These are phyloP conservation scores for Cheirogaleus major DNA, from an alignment of 2,797 vertebrate genomes.

Conservation along the genomic window DNA sequence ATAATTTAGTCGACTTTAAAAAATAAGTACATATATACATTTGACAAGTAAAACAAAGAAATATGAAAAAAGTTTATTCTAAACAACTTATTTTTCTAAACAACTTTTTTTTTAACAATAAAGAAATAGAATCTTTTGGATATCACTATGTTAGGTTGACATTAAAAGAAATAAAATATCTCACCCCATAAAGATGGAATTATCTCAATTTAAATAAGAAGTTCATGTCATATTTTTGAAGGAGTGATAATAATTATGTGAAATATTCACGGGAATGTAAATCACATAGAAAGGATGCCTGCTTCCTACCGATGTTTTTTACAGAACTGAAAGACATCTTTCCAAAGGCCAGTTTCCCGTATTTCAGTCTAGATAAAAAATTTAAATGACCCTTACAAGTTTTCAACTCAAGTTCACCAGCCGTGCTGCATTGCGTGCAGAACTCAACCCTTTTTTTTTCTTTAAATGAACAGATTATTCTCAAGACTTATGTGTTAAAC, in stretches of 20 bases:
- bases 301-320: not conserved
- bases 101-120: not conserved
- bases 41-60: not conserved
- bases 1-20: not conserved
- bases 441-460: not conserved
- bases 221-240: not conserved
- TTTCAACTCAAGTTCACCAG: not conserved
- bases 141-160: not conserved
- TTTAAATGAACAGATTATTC: conserved; percentile 76
- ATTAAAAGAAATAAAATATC: not conserved
- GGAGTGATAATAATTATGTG: not conserved
- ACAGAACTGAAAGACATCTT: not conserved
- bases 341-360: not conserved
- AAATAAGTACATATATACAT: not conserved
- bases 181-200: not conserved
- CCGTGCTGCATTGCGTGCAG: not conserved
- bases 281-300: not conserved
- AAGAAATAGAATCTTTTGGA: not conserved
- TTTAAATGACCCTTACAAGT: not conserved
- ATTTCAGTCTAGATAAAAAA: not conserved
- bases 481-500: conserved; percentile 68
- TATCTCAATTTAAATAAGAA: not conserved
- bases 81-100: not conserved
- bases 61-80: not conserved
- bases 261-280: not conserved